Evolutionary conservation across 92 coral and sea anemone species (phyloP).

Genomic region (Actinostola sp.): DNA sequence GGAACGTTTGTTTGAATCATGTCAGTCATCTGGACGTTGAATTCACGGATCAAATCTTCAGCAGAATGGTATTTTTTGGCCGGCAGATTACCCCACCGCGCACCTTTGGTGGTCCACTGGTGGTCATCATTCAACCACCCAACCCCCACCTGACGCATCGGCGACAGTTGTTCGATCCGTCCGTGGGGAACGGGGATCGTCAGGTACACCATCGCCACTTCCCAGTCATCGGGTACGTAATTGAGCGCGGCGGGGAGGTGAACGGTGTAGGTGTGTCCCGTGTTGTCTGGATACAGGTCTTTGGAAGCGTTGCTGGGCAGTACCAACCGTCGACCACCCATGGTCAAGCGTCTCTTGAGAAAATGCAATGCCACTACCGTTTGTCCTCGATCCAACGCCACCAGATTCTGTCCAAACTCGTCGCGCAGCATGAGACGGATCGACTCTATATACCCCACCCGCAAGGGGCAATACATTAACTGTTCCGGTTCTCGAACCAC

Average conservation of each 20-base stretch:
- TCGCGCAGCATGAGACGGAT: no score
- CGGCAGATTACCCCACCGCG: background rate
- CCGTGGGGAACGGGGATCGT: background rate
- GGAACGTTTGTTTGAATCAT: background rate
- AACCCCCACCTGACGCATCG: background rate
- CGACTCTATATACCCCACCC: no score
- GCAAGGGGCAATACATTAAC: no score
- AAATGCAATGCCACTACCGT: no score
- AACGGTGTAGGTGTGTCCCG: background rate
- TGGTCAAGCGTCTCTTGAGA: no score
- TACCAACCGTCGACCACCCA: background rate
- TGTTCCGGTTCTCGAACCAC: no score
- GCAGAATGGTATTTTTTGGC: background rate
- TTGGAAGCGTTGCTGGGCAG: slow-evolving; percentile 5
- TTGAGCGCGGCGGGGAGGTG: background rate
- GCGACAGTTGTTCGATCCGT: background rate
- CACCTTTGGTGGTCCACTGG: background rate
- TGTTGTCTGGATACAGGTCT: background rate
- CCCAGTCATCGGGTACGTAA: background rate
- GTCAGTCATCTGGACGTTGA: background rate
- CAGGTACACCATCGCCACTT: background rate
- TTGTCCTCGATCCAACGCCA: no score
- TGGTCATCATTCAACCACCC: background rate
- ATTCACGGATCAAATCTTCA: background rate
- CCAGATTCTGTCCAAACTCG: no score